phyloP scores from a whole-genome alignment of 2,797 vertebrate genomes.

The Alca torda region DNA sequence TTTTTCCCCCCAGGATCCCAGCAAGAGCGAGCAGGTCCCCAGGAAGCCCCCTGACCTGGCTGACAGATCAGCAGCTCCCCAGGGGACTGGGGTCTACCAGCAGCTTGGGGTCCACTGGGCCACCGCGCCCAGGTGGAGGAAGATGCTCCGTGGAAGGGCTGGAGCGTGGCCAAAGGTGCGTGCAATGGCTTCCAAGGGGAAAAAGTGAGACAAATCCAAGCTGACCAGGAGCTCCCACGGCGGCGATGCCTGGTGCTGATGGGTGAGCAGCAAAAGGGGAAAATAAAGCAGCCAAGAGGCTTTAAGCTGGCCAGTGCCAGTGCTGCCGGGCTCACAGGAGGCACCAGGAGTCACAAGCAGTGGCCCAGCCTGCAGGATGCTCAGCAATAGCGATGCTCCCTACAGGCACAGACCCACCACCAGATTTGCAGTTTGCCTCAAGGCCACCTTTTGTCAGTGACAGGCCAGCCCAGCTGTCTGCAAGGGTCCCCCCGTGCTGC shows the following conservation, averaged over 20 bases:
- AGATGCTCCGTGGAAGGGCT: background rate
- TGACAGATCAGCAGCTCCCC: background rate
- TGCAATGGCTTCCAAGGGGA: background rate
- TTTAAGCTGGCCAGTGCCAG: background rate
- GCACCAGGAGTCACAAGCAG: background rate
- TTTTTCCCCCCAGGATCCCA: accelerated
- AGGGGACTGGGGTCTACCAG: background rate
- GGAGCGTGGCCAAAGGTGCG: accelerated
- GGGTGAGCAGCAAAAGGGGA: background rate
- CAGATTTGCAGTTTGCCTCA: background rate
- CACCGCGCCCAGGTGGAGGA: accelerated
- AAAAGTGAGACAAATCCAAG: background rate
- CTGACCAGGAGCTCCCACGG: background rate
- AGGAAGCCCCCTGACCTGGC: background rate
- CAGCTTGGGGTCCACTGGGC: accelerated
- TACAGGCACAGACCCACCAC: background rate
- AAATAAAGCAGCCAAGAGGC: background rate
- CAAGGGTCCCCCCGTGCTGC: background rate
- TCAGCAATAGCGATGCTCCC: background rate
- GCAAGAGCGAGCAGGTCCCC: background rate
- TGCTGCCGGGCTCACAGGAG: background rate
- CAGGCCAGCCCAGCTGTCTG: background rate
- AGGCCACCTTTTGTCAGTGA: accelerated
- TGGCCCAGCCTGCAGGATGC: background rate
- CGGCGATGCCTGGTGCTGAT: background rate